phyloP scores from a whole-genome alignment of 2,113 vertebrate species.

The Semicossyphus pulcher region DNA sequence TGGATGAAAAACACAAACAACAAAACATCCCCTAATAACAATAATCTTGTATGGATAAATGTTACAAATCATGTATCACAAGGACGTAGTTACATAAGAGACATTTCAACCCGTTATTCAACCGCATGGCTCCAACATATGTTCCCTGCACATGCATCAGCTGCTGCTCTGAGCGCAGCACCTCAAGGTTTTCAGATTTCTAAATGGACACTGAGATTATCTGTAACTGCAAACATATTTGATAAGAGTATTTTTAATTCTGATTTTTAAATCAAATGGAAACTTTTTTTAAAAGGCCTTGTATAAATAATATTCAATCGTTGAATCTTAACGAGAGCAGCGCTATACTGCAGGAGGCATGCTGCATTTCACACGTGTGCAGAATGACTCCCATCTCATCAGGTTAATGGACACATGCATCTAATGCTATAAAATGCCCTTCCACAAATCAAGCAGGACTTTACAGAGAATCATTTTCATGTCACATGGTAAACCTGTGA shows the following conservation, averaged over 20 bases:
- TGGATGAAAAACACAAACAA: background rate
- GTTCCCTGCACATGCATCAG: background rate
- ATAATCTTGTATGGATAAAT: background rate
- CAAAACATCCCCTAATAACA: background rate
- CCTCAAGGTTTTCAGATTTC: background rate
- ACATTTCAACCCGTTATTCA: background rate
- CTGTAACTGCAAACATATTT: background rate
- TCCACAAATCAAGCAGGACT: conserved; percentile 40
- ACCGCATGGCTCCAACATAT: background rate
- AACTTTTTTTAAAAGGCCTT: no score
- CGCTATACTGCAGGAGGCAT: conserved; percentile 5
- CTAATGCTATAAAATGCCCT: conserved; percentile 21
- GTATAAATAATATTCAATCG: background rate
- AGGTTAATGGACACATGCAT: conserved; percentile 40
- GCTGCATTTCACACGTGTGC: conserved; percentile 17
- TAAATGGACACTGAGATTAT: background rate
- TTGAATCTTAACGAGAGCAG: background rate
- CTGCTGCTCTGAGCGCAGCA: background rate
- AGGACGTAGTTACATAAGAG: background rate
- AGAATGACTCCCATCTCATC: conserved; percentile 28
- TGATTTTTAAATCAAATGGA: no score
- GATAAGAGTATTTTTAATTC: no score
- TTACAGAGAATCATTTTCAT: conserved; percentile 14
- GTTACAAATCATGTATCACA: background rate
- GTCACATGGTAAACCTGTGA: conserved; percentile 21